Evolutionary conservation across 2,797 vertebrate species (phyloP).

Genomic region (Odontamblyopus rebecca): DNA sequence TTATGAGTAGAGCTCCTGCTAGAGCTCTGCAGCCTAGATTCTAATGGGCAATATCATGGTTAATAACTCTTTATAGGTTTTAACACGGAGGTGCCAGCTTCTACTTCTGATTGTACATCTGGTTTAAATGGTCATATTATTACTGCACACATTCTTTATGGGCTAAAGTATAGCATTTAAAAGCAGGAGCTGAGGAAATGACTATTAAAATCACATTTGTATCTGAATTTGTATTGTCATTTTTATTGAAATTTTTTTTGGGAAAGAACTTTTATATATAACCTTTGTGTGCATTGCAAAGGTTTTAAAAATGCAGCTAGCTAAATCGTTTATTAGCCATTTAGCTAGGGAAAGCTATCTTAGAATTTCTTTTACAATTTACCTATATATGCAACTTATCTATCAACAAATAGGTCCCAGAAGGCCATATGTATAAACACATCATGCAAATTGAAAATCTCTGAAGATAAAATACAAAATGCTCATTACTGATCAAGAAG

Average conservation of each 20-base stretch:
- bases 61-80: constrained; percentile 16
- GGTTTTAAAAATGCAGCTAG: too few species aligned
- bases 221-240: not conserved
- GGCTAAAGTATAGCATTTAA: not conserved
- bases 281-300: too few species aligned
- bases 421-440: not conserved
- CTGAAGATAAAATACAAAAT: not conserved
- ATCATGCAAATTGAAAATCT: not conserved
- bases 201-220: not conserved
- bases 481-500: constrained; percentile 19
- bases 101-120: constrained; percentile 2
- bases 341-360: not conserved
- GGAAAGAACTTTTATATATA: not conserved
- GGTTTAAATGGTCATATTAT: not conserved
- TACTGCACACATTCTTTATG: not conserved
- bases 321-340: too few species aligned
- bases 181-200: not conserved
- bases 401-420: not conserved
- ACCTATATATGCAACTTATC: not conserved
- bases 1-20: constrained; percentile 6
- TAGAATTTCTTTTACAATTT: not conserved
- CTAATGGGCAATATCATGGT: constrained; percentile 4
- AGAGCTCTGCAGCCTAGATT: not conserved
- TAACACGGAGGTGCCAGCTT: not conserved
- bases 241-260: not conserved